Conservation (phyloP, 2,113 vertebrate genomes). For the Collichthys lucidus region DNA sequence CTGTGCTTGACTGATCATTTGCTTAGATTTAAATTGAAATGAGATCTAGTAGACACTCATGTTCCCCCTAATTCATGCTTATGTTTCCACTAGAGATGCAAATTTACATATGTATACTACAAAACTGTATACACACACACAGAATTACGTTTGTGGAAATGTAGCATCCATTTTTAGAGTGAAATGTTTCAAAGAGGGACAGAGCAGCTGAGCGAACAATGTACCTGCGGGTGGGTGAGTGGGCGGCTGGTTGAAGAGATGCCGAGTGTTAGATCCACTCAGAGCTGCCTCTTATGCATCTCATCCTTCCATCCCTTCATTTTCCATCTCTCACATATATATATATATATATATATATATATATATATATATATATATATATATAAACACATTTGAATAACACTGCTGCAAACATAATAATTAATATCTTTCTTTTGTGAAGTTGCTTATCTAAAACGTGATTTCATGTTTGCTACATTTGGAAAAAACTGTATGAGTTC, state of each 20-base stretch:
- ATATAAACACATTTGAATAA: not conserved
- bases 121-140: not conserved
- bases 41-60: not conserved
- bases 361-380: too few relatives aligned
- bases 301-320: slow-evolving; percentile 47
- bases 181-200: slow-evolving; percentile 53
- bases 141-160: slow-evolving; percentile 16
- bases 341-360: too few relatives aligned
- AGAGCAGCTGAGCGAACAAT: slow-evolving; percentile 68
- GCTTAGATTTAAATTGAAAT: not conserved
- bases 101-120: not conserved
- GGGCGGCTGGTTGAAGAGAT: slow-evolving; percentile 67
- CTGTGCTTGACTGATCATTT: not conserved
- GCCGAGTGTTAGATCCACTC: slow-evolving; percentile 66
- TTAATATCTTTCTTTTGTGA: not conserved
- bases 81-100: not conserved
- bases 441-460: not conserved
- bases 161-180: slow-evolving; percentile 47
- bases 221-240: slow-evolving; percentile 67
- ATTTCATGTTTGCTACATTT: slow-evolving; percentile 4
- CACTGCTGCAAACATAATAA: too few relatives aligned
- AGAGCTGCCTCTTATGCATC: slow-evolving; percentile 48
- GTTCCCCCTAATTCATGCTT: not conserved
- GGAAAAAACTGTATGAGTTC: not conserved
- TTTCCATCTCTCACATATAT: slow-evolving; percentile 21